phyloP scores from a whole-genome alignment of 1,140 invertebrate species.

The Euura lappo region DNA sequence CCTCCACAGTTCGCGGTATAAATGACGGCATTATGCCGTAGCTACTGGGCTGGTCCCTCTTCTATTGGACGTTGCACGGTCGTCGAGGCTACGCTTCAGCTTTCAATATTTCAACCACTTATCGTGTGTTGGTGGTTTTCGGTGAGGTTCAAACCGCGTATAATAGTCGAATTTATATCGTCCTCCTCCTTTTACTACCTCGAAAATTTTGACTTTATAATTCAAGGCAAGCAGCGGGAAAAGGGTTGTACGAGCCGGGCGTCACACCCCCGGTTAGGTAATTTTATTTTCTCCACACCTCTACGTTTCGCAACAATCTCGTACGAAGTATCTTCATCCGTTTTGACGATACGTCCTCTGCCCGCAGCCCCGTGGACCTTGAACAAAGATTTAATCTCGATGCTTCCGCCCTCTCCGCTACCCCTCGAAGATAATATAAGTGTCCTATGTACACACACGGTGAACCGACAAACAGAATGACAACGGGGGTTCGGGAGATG shows the following conservation, averaged over 20 bases:
- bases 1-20: slow-evolving; percentile 36
- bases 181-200: slow-evolving; percentile 29
- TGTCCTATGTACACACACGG: background rate
- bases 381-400: slow-evolving; percentile 4
- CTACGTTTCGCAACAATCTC: too few species aligned
- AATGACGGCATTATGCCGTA: slow-evolving; percentile 50
- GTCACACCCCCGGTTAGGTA: background rate
- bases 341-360: background rate
- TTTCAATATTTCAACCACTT: slow-evolving; percentile 63
- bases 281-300: too few species aligned
- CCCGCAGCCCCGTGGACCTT: background rate
- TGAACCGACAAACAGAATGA: background rate
- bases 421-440: background rate
- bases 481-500: background rate
- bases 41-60: slow-evolving; percentile 9
- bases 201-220: slow-evolving; percentile 56
- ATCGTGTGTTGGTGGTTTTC: slow-evolving; percentile 40
- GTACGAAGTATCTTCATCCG: too few species aligned
- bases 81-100: slow-evolving; percentile 45
- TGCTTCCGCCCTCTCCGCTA: background rate
- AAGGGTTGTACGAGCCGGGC: slow-evolving; percentile 36
- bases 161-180: slow-evolving; percentile 60
- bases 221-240: slow-evolving; percentile 45
- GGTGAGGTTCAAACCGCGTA: slow-evolving; percentile 32
- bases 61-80: background rate